Percentiles rank a stretch among this genome's conserved stretches.
These are phyloP conservation scores for Apostichopus californicus DNA, from an alignment of 35 echinoderm and acorn worm genomes.

Conservation along the genomic window DNA sequence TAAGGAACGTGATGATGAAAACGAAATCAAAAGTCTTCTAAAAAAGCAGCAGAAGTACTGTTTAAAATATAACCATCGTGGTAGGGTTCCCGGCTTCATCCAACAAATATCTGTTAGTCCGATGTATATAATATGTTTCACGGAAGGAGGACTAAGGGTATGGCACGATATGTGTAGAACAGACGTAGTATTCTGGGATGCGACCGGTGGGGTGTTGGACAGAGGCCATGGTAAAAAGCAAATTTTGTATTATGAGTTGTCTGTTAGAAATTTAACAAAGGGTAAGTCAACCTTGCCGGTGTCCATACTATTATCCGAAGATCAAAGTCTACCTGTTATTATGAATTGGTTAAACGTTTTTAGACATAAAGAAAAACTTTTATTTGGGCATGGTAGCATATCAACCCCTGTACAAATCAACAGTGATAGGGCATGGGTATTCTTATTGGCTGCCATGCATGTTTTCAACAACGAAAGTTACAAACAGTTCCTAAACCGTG, in stretches of 20 bases:
- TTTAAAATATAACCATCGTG: background rate
- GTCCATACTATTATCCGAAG: constrained; percentile 16
- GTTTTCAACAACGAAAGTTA: constrained; percentile 35
- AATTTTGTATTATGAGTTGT: constrained; percentile 38
- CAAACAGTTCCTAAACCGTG: too few species aligned
- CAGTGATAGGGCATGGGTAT: constrained; percentile 39
- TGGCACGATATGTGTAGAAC: constrained; percentile 38
- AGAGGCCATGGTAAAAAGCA: background rate
- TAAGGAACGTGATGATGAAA: background rate
- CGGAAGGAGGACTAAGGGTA: constrained; percentile 18
- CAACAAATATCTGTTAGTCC: constrained; percentile 3
- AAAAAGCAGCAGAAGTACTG: background rate
- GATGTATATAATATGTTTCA: constrained; percentile 28
- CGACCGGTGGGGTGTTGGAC: constrained; percentile 17
- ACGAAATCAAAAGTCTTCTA: constrained; percentile 34
- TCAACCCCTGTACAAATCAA: constrained; percentile 15
- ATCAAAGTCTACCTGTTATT: background rate
- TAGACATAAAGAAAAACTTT: constrained; percentile 23
- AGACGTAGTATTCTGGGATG: constrained; percentile 29
- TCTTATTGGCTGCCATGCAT: background rate
- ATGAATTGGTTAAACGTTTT: background rate
- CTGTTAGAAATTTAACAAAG: background rate
- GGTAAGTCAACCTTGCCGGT: background rate
- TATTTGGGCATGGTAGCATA: background rate
- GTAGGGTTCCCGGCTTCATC: constrained; percentile 21